Percentiles rank a stretch among this genome's conserved stretches.
Conservation (phyloP, 2,888 invertebrate genomes). For the Agriopis marginaria region DNA sequence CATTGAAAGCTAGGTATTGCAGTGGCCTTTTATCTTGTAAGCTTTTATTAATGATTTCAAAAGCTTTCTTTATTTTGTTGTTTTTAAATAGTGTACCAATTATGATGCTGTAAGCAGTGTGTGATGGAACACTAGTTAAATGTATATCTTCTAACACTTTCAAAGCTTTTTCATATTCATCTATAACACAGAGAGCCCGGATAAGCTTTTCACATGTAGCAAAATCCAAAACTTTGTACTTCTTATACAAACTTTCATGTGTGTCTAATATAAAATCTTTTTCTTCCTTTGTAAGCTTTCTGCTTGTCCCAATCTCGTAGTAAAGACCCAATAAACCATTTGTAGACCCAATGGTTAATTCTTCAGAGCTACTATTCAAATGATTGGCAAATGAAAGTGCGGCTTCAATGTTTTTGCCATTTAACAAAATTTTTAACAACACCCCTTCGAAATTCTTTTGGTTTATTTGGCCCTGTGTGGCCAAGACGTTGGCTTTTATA, state of each 20-base stretch:
- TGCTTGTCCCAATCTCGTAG: conserved; percentile 63
- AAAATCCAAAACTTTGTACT: conserved; percentile 87
- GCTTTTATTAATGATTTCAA: conserved; percentile 87
- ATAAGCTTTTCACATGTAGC: conserved; percentile 87
- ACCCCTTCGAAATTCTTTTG: conserved; percentile 87
- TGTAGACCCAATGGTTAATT: conserved; percentile 85
- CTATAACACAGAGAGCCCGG: conserved; percentile 87
- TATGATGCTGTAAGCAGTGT: conserved; percentile 81
- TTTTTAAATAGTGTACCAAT: conserved; percentile 87
- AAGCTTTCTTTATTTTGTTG: conserved; percentile 85
- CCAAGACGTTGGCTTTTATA: conserved; percentile 74
- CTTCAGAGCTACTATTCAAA: conserved; percentile 76
- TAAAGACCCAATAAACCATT: conserved; percentile 87
- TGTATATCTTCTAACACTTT: conserved; percentile 87
- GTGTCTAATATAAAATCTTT: conserved; percentile 84
- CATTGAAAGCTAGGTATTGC: conserved; percentile 77
- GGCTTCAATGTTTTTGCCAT: conserved; percentile 70
- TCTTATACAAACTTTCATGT: conserved; percentile 76
- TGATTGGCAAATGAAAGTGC: conserved; percentile 87
- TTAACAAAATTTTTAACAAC: conserved; percentile 84
- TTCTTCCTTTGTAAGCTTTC: conserved; percentile 71
- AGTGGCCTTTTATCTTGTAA: conserved; percentile 73
- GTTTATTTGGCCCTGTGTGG: conserved; percentile 68
- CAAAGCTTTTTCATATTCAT: conserved; percentile 88
- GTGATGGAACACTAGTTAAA: conserved; percentile 75